These are phyloP conservation scores for Diceros bicornis DNA, from an alignment of 2,797 vertebrate species.

Conservation along the genomic window DNA sequence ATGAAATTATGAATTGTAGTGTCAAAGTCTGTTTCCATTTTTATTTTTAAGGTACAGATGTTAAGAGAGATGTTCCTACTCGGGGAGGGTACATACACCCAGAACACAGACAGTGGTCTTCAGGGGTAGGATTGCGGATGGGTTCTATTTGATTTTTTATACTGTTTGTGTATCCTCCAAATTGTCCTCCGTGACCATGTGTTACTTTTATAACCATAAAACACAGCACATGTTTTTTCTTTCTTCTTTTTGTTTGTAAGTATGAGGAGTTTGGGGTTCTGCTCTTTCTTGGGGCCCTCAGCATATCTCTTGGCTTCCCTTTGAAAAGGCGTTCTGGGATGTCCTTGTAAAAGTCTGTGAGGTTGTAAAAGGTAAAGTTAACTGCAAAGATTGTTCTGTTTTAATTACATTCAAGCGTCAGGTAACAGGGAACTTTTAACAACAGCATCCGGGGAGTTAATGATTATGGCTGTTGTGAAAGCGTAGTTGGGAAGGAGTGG, in stretches of 20 bases:
- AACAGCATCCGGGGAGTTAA: conserved; percentile 1
- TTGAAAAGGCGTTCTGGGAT: conserved; percentile 40
- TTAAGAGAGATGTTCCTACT: background rate
- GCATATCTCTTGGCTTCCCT: background rate
- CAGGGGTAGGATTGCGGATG: background rate
- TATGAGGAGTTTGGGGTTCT: background rate
- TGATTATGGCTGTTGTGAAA: background rate
- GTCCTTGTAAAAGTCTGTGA: conserved; percentile 54
- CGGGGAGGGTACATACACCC: background rate
- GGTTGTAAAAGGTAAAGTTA: conserved; percentile 67
- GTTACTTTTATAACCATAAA: conserved; percentile 53
- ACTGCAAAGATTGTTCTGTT: conserved; percentile 55
- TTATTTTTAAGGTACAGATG: conserved; percentile 54
- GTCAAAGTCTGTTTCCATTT: conserved; percentile 48
- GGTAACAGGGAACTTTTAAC: conserved; percentile 58
- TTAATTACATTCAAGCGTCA: conserved; percentile 56
- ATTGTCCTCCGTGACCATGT: background rate
- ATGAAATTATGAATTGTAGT: background rate
- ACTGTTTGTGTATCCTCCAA: conserved; percentile 32
- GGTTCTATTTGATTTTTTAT: conserved; percentile 32
- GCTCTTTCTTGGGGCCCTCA: background rate
- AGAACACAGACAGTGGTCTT: background rate
- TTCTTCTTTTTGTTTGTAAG: conserved; percentile 57
- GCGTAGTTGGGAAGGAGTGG: background rate
- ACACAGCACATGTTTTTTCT: background rate